Conservation (phyloP, 2,113 vertebrate species). For the Xenopus borealis region DNA sequence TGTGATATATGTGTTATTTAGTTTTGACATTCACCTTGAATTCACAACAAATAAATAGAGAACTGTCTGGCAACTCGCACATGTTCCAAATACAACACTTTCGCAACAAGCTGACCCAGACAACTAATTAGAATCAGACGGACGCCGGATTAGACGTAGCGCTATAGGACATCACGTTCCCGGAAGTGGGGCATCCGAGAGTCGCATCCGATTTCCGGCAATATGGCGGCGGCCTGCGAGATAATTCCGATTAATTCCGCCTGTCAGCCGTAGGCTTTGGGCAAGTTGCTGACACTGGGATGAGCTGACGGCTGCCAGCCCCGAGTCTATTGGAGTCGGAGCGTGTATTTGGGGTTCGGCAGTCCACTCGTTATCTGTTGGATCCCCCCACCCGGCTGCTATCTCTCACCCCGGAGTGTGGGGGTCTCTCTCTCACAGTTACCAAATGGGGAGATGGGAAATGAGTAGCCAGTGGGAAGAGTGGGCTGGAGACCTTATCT, state of each 20-base stretch:
- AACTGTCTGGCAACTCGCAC: too few relatives aligned
- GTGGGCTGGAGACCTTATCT: too few relatives aligned
- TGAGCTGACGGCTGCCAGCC: not conserved
- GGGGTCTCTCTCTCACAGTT: not conserved
- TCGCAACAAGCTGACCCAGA: too few relatives aligned
- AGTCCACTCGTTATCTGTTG: too few relatives aligned
- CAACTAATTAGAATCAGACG: not conserved
- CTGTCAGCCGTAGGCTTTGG: not conserved
- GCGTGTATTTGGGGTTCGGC: too few relatives aligned
- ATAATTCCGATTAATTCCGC: not conserved
- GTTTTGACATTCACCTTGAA: too few relatives aligned
- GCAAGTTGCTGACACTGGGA: not conserved
- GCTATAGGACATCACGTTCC: not conserved
- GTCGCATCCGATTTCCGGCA: not conserved
- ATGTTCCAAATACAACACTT: too few relatives aligned
- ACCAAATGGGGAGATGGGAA: not conserved
- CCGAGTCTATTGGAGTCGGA: not conserved
- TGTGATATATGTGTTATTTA: too few relatives aligned
- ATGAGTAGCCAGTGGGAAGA: not conserved
- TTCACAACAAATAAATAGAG: too few relatives aligned
- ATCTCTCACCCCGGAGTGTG: not conserved
- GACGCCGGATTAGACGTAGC: not conserved
- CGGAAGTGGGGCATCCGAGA: not conserved
- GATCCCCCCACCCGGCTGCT: too few relatives aligned
- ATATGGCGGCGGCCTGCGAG: conserved; percentile 9